Conservation (phyloP, 2,797 vertebrate genomes). For the Rousettus madagascariensis region DNA sequence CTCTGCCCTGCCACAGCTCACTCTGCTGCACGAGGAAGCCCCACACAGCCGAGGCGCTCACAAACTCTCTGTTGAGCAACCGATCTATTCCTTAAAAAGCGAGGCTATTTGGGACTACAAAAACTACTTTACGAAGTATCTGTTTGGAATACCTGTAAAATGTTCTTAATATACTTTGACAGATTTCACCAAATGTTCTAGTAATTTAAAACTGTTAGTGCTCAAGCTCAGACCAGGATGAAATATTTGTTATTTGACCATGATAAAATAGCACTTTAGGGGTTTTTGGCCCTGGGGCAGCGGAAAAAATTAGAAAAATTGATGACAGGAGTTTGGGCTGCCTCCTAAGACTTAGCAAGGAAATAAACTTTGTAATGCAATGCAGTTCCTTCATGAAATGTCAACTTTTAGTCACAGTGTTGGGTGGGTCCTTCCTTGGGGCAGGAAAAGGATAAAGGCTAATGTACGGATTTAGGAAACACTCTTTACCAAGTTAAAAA, state of each 20-base stretch:
- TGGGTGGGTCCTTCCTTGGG: neutral
- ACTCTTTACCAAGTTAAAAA: conserved; percentile 6
- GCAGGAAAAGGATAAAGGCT: neutral
- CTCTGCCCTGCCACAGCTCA: neutral
- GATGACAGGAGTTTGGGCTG: neutral
- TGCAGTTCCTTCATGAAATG: conserved; percentile 33
- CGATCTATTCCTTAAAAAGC: neutral
- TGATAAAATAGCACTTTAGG: neutral
- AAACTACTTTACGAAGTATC: neutral
- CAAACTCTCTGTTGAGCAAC: neutral
- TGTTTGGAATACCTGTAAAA: conserved; percentile 15
- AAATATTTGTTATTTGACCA: neutral
- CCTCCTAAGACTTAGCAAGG: neutral
- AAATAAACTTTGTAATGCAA: conserved; percentile 12
- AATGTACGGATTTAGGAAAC: neutral
- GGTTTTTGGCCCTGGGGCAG: neutral
- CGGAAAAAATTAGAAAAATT: conserved; percentile 16
- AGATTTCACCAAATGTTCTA: conserved; percentile 19
- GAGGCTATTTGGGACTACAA: neutral
- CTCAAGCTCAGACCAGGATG: neutral
- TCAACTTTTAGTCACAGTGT: conserved; percentile 1
- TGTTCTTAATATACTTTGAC: neutral
- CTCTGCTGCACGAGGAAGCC: neutral
- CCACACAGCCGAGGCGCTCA: rapidly evolving
- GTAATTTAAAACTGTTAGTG: conserved; percentile 1